Conservation (phyloP, 2,888 invertebrate species). For the Sarcophaga variegata region DNA sequence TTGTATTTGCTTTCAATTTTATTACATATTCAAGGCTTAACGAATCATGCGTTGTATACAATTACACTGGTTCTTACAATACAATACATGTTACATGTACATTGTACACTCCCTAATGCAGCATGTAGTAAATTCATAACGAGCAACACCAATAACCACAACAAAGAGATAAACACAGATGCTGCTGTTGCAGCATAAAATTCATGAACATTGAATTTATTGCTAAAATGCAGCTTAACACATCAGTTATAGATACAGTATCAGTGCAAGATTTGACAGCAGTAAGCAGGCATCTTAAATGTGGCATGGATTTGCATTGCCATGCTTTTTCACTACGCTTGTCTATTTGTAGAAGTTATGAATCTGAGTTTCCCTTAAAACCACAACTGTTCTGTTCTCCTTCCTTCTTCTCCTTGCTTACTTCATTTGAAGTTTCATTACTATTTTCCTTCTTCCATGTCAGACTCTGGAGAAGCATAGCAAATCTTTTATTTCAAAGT, state of each 20-base stretch:
- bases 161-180: slow-evolving; percentile 11
- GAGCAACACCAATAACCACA: slow-evolving; percentile 4
- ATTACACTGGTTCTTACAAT: neutral
- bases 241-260: slow-evolving; percentile 67
- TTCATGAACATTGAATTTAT: slow-evolving; percentile 39
- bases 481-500: slow-evolving; percentile 54
- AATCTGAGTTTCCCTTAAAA: neutral
- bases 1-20: neutral
- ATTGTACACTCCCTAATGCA: neutral
- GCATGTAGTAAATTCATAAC: neutral
- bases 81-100: neutral
- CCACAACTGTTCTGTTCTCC: neutral
- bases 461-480: slow-evolving; percentile 61
- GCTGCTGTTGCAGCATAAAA: slow-evolving; percentile 21
- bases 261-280: slow-evolving; percentile 68
- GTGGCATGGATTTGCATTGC: slow-evolving; percentile 48
- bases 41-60: slow-evolving; percentile 7
- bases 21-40: slow-evolving; percentile 7
- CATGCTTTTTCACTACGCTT: slow-evolving; percentile 58
- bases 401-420: slow-evolving; percentile 1
- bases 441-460: slow-evolving; percentile 14
- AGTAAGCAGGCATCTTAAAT: slow-evolving; percentile 65
- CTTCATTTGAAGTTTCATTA: slow-evolving; percentile 36
- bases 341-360: slow-evolving; percentile 43
- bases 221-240: slow-evolving; percentile 55